Conservation (phyloP, 64 coral and sea anemone species). For the Montipora capricornis region DNA sequence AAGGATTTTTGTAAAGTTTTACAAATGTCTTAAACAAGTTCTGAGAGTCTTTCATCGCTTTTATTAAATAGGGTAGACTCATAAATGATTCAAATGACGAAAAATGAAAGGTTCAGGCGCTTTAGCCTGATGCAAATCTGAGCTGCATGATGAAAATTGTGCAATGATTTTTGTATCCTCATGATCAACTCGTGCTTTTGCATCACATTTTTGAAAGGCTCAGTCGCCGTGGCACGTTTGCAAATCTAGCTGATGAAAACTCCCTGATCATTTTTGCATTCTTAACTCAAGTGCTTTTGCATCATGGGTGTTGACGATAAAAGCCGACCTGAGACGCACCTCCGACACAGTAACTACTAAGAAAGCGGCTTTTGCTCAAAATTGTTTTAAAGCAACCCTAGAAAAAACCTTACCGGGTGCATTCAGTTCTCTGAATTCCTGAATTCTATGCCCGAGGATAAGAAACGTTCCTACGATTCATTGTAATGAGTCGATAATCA, state of each 20-base stretch:
- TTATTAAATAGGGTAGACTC: slow-evolving; percentile 19
- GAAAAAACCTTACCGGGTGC: background rate
- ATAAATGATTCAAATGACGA: slow-evolving; percentile 4
- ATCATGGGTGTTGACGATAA: background rate
- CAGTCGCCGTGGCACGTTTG: background rate
- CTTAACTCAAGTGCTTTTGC: background rate
- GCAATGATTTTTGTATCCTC: no score
- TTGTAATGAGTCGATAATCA: background rate
- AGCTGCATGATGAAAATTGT: no score
- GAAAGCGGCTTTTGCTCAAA: background rate
- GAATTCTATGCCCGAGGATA: background rate
- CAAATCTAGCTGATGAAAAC: slow-evolving; percentile 20
- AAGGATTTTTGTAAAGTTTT: background rate
- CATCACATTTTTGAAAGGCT: background rate
- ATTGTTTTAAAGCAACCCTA: background rate
- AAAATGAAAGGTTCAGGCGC: background rate
- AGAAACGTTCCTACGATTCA: slow-evolving; percentile 1
- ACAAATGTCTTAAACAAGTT: slow-evolving; percentile 6
- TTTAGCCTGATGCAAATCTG: no score
- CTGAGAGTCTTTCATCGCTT: background rate
- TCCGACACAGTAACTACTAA: background rate
- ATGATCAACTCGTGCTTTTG: no score
- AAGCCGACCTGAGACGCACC: background rate
- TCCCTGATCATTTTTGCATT: background rate
- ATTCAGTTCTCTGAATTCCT: background rate